Conservation (phyloP, 2,888 invertebrate species). For the Apocheima hispidaria region DNA sequence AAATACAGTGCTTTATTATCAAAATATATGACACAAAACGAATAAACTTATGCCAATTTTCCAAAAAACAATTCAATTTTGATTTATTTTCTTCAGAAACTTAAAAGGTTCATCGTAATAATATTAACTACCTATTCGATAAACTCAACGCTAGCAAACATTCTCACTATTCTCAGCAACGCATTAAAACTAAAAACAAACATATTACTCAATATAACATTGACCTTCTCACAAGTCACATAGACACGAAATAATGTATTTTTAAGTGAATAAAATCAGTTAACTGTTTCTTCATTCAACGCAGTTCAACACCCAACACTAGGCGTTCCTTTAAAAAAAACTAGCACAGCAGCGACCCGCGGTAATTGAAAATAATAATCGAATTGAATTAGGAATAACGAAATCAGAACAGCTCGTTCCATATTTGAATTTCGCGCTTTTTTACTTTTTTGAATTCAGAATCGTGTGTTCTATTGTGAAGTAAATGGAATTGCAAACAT, state of each 20-base stretch:
- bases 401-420: slow-evolving; percentile 77
- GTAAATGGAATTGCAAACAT: slow-evolving; percentile 78
- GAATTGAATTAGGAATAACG: slow-evolving; percentile 80
- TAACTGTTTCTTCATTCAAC: slow-evolving; percentile 41
- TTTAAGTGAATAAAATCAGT: slow-evolving; percentile 35
- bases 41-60: no score
- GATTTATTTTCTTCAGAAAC: no score
- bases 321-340: slow-evolving; percentile 61
- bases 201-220: slow-evolving; percentile 21
- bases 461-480: slow-evolving; percentile 83
- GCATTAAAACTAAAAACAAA: background rate
- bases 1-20: no score
- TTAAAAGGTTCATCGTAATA: no score
- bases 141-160: background rate
- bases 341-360: slow-evolving; percentile 72
- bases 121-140: no score
- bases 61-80: no score
- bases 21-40: no score
- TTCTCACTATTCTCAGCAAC: background rate
- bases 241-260: slow-evolving; percentile 25
- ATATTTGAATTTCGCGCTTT: slow-evolving; percentile 78
- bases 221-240: slow-evolving; percentile 27
- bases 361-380: slow-evolving; percentile 83
- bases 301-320: slow-evolving; percentile 48
- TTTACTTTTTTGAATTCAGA: slow-evolving; percentile 79